Conservation (phyloP, 2,888 invertebrate species). For the Drosophila limbata region DNA sequence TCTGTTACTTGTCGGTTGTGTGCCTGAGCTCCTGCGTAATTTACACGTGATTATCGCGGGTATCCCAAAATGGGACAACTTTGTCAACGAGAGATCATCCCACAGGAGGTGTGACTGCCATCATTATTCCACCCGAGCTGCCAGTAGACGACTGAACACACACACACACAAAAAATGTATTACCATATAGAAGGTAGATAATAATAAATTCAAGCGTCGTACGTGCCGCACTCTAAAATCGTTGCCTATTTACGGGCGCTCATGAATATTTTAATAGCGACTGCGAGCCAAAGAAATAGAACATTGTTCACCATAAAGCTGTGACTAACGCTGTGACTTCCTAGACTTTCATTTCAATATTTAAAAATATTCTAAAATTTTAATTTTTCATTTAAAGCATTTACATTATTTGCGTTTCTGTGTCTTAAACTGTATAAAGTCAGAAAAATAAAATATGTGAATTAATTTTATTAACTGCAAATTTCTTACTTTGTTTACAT, state of each 20-base stretch:
- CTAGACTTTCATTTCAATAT: too few relatives aligned
- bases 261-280: conserved; percentile 55
- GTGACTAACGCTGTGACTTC: conserved; percentile 2
- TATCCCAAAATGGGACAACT: conserved; percentile 56
- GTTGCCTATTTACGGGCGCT: conserved; percentile 59
- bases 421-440: too few relatives aligned
- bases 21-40: conserved; percentile 43
- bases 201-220: conserved; percentile 70
- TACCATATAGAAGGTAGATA: conserved; percentile 54
- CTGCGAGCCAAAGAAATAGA: conserved; percentile 3
- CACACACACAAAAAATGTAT: conserved; percentile 29
- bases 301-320: conserved; percentile 1
- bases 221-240: conserved; percentile 62
- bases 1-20: conserved; percentile 5
- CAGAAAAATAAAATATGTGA: too few relatives aligned
- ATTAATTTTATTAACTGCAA: too few relatives aligned
- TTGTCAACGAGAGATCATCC: conserved; percentile 44
- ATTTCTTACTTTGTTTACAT: too few relatives aligned
- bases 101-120: conserved; percentile 29
- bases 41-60: conserved; percentile 71
- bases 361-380: too few relatives aligned
- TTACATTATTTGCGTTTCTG: too few relatives aligned
- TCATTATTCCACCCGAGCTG: conserved; percentile 58
- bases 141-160: conserved; percentile 5
- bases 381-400: too few relatives aligned